These are phyloP conservation scores for Phoeniculus purpureus DNA, from an alignment of 2,797 vertebrate genomes.

Conservation along the genomic window DNA sequence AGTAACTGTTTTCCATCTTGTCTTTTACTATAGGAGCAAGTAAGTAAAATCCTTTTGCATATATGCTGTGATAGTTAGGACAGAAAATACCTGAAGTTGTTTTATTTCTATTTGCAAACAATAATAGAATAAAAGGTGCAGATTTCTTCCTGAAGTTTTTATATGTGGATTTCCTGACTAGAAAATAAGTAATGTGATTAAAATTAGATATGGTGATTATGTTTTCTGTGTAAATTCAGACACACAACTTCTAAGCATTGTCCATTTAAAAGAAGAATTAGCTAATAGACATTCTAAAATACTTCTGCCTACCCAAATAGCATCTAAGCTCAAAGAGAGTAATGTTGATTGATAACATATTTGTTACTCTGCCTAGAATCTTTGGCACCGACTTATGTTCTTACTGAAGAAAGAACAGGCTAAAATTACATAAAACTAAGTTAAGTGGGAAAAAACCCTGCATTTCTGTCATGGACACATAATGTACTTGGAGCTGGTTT, in stretches of 20 bases:
- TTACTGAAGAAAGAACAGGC: neutral
- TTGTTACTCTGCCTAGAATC: constrained; percentile 38
- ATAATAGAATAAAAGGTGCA: neutral
- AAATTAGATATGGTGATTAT: neutral
- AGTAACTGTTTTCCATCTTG: neutral
- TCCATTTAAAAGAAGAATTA: neutral
- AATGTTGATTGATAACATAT: constrained; percentile 52
- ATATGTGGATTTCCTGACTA: neutral
- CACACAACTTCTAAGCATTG: neutral
- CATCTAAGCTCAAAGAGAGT: neutral
- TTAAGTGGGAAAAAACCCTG: constrained; percentile 31
- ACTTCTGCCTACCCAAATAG: neutral
- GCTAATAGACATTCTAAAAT: constrained; percentile 17
- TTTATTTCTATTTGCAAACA: neutral
- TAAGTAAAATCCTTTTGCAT: neutral
- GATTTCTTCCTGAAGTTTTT: neutral
- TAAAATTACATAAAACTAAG: constrained; percentile 25
- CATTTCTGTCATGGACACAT: constrained; percentile 22
- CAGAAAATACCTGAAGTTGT: neutral
- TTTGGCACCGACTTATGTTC: constrained; percentile 12
- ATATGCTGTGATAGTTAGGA: neutral
- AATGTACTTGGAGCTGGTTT: constrained; percentile 30
- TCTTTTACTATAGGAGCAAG: neutral
- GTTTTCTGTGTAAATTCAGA: neutral
- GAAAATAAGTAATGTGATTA: neutral